Percentiles rank a stretch among this genome's conserved stretches.
phyloP scores from a whole-genome alignment of 1,140 invertebrate species.

The Scylla paramamosain region DNA sequence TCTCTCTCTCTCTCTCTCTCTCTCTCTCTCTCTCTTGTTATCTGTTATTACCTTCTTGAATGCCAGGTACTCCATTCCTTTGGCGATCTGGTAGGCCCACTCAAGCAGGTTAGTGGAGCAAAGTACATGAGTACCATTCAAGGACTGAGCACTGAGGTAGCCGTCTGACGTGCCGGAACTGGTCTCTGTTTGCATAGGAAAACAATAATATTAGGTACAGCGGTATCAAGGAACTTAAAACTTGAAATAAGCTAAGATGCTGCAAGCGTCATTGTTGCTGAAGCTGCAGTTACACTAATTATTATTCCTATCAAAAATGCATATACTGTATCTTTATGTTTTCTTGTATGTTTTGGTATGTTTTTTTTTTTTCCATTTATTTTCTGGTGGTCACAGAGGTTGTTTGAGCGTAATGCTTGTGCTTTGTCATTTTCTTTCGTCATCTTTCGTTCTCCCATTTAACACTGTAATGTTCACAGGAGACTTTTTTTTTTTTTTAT shows the following conservation, averaged over 20 bases:
- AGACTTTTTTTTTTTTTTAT: too few relatives aligned
- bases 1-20: not conserved
- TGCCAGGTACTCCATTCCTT: conserved; percentile 77
- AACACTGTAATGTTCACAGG: too few relatives aligned
- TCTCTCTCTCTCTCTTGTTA: not conserved
- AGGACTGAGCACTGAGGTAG: conserved; percentile 3
- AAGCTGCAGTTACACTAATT: too few relatives aligned
- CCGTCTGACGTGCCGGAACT: conserved; percentile 56
- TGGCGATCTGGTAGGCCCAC: conserved; percentile 77
- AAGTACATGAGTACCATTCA: not conserved
- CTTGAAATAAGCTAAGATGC: not conserved
- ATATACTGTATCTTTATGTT: too few relatives aligned
- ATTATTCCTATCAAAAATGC: too few relatives aligned
- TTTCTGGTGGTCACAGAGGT: too few relatives aligned
- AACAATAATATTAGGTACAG: not conserved
- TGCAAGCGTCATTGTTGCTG: too few relatives aligned
- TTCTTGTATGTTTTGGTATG: too few relatives aligned
- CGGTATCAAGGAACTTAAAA: not conserved
- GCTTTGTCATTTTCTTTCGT: too few relatives aligned
- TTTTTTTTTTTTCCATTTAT: too few relatives aligned
- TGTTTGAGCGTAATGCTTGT: too few relatives aligned
- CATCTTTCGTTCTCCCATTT: too few relatives aligned
- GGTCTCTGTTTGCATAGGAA: conserved; percentile 15
- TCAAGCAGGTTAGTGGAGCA: conserved; percentile 73
- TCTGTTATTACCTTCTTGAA: conserved; percentile 63